phyloP scores from a whole-genome alignment of 2,797 vertebrate genomes.

The Acipenser transmontanus region DNA sequence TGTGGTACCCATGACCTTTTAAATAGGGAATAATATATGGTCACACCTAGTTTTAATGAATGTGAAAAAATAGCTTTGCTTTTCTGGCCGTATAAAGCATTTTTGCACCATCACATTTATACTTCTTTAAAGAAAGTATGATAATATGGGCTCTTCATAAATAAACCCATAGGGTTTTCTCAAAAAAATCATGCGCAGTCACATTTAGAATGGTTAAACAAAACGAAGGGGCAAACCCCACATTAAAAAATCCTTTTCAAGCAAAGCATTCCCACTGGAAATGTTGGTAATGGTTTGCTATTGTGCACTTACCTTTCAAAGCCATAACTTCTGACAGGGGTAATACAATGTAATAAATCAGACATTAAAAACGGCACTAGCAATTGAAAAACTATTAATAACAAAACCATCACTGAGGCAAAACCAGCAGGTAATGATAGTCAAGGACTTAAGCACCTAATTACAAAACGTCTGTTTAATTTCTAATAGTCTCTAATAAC shows the following conservation, averaged over 20 bases:
- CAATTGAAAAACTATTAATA: slow-evolving; percentile 71
- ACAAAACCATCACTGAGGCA: slow-evolving; percentile 43
- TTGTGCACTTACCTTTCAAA: slow-evolving; percentile 50
- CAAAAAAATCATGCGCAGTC: no score
- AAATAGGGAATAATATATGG: no score
- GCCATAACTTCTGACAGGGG: slow-evolving; percentile 65
- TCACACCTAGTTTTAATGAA: no score
- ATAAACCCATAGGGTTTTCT: no score
- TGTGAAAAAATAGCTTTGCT: no score
- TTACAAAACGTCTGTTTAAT: slow-evolving; percentile 54
- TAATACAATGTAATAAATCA: slow-evolving; percentile 79
- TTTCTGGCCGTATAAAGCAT: no score
- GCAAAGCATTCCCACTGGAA: slow-evolving; percentile 52
- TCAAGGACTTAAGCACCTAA: slow-evolving; percentile 48
- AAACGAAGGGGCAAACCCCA: slow-evolving; percentile 33
- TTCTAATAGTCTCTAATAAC: slow-evolving; percentile 39
- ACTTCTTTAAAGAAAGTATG: no score
- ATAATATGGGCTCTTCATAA: no score
- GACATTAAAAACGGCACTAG: slow-evolving; percentile 60
- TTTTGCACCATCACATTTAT: no score
- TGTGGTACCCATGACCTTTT: no score
- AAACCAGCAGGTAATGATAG: slow-evolving; percentile 53
- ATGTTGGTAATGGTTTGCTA: slow-evolving; percentile 44
- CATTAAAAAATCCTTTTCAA: slow-evolving; percentile 57
- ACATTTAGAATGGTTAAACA: neutral